These are phyloP conservation scores for Uria aalge DNA, from an alignment of 2,113 vertebrate species.

Conservation along the genomic window DNA sequence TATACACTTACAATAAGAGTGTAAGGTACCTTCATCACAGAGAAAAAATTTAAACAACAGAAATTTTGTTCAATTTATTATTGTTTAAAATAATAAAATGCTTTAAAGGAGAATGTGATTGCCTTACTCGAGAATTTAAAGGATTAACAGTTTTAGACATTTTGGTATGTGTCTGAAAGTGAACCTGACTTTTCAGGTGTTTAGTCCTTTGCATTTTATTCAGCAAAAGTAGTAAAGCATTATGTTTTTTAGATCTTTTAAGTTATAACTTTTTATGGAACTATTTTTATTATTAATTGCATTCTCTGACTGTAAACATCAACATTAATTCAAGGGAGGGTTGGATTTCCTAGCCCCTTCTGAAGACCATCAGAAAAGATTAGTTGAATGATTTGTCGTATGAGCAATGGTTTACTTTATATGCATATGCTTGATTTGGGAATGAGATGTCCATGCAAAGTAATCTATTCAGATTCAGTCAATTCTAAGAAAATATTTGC, in stretches of 20 bases:
- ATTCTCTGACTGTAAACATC: neutral
- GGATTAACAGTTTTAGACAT: neutral
- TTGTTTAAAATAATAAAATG: neutral
- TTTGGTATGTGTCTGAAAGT: neutral
- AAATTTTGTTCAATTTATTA: neutral
- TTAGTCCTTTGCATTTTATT: neutral
- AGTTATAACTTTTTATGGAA: neutral
- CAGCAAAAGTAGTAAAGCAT: neutral
- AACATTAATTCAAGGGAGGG: neutral
- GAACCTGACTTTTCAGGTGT: neutral
- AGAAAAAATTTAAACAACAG: neutral
- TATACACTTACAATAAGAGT: accelerated
- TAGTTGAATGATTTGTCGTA: neutral
- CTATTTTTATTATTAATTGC: neutral
- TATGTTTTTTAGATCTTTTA: neutral
- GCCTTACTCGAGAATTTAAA: neutral
- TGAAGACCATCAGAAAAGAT: neutral
- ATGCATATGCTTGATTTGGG: neutral
- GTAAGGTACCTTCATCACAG: neutral
- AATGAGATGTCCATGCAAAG: neutral
- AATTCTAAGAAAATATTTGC: neutral
- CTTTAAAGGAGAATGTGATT: neutral
- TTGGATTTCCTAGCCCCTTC: neutral
- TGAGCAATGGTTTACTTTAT: neutral
- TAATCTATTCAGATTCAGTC: neutral